Conservation (phyloP, 1,140 invertebrate species). For the Drosophila littoralis region DNA sequence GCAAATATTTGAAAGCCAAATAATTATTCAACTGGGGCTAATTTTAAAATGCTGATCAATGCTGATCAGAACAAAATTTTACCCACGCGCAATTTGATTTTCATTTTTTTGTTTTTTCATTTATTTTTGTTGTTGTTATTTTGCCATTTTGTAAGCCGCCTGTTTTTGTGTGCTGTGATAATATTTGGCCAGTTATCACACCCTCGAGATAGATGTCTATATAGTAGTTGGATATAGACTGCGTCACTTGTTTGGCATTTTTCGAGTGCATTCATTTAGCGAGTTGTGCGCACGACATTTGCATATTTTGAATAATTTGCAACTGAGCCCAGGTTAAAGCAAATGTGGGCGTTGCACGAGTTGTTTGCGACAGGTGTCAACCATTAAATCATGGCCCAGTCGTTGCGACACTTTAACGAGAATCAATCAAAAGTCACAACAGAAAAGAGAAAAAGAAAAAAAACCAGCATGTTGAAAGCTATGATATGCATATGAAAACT, state of each 20-base stretch:
- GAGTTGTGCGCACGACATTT: slow-evolving; percentile 6
- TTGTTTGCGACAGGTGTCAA: slow-evolving; percentile 21
- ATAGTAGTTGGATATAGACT: slow-evolving; percentile 1
- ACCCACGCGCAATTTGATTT: too few species aligned
- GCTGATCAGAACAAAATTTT: neutral
- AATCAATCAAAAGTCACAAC: slow-evolving; percentile 26
- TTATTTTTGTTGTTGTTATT: neutral
- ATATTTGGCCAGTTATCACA: slow-evolving; percentile 26
- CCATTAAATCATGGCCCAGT: slow-evolving; percentile 16
- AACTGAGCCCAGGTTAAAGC: slow-evolving; percentile 19
- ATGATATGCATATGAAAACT: neutral
- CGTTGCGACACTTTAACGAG: slow-evolving; percentile 26
- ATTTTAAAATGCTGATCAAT: slow-evolving; percentile 58
- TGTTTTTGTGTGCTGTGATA: slow-evolving; percentile 14
- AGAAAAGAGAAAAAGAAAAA: neutral
- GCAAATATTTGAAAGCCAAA: slow-evolving; percentile 40
- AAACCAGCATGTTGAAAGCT: neutral
- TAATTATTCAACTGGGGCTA: slow-evolving; percentile 50
- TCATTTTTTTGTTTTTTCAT: too few species aligned
- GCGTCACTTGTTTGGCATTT: slow-evolving; percentile 40
- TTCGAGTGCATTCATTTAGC: slow-evolving; percentile 27
- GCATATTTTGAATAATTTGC: slow-evolving; percentile 35
- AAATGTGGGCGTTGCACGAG: slow-evolving; percentile 34
- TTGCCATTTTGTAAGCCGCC: neutral
- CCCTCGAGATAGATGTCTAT: slow-evolving; percentile 5